Percentiles rank a stretch among this genome's conserved stretches.
phyloP scores from a whole-genome alignment of 2,888 invertebrate genomes.

The Cantharis flavilabris region DNA sequence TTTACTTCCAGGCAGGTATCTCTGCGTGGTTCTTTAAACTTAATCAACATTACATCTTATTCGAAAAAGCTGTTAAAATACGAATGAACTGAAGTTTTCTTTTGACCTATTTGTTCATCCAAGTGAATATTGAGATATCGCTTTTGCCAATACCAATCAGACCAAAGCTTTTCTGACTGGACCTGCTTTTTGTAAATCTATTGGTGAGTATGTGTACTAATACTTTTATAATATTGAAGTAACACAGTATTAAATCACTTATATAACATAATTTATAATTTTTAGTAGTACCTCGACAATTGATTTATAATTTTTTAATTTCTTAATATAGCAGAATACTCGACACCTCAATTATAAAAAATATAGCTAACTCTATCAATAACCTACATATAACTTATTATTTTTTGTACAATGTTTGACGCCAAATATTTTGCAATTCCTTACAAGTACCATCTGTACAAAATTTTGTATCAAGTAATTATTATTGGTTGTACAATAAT shows the following conservation, averaged over 20 bases:
- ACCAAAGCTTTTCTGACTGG: slow-evolving; percentile 22
- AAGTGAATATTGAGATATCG: slow-evolving; percentile 45
- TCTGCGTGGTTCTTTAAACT: slow-evolving; percentile 38
- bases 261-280: too few species aligned
- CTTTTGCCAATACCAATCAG: slow-evolving; percentile 43
- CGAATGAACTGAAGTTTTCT: slow-evolving; percentile 39
- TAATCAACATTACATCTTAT: slow-evolving; percentile 42
- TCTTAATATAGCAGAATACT: too few species aligned
- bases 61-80: slow-evolving; percentile 41
- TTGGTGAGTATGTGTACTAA: neutral
- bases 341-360: too few species aligned
- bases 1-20: slow-evolving; percentile 29
- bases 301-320: too few species aligned
- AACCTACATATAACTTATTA: too few species aligned
- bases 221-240: neutral
- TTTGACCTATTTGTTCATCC: slow-evolving; percentile 43
- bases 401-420: too few species aligned
- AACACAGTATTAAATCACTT: neutral
- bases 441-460: too few species aligned
- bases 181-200: slow-evolving; percentile 7
- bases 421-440: too few species aligned
- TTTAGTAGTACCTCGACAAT: too few species aligned
- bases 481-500: too few species aligned
- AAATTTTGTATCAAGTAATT: too few species aligned
- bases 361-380: too few species aligned